These are phyloP conservation scores for Orchestes rusci DNA, from an alignment of 2,888 invertebrate genomes.

Conservation along the genomic window DNA sequence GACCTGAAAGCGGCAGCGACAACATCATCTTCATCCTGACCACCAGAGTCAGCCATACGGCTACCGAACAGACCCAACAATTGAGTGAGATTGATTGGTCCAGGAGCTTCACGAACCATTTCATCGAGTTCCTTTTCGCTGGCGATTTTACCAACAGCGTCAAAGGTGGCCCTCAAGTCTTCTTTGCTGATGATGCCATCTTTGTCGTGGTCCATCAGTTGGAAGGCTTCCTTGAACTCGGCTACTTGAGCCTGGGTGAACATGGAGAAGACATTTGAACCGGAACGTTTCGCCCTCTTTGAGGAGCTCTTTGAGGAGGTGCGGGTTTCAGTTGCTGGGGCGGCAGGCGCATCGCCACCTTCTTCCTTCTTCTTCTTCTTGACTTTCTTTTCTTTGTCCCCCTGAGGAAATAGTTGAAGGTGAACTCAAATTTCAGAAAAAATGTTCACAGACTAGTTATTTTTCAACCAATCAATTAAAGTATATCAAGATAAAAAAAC, in stretches of 20 bases:
- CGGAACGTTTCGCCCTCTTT: slow-evolving; percentile 78
- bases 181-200: slow-evolving; percentile 69
- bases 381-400: slow-evolving; percentile 89
- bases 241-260: slow-evolving; percentile 89
- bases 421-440: too few relatives aligned
- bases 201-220: slow-evolving; percentile 93
- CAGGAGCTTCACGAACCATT: slow-evolving; percentile 81
- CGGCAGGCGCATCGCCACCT: slow-evolving; percentile 59
- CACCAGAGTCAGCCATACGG: slow-evolving; percentile 85
- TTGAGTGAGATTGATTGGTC: slow-evolving; percentile 94
- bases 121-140: slow-evolving; percentile 85
- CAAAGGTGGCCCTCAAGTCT: slow-evolving; percentile 86
- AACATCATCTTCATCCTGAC: slow-evolving; percentile 83
- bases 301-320: slow-evolving; percentile 77
- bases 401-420: too few relatives aligned
- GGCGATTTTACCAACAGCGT: slow-evolving; percentile 84
- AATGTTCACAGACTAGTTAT: neutral
- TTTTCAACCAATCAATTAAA: neutral
- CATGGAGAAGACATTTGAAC: slow-evolving; percentile 95
- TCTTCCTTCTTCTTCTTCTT: slow-evolving; percentile 69
- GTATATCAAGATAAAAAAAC: neutral
- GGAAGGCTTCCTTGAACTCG: slow-evolving; percentile 93
- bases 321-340: slow-evolving; percentile 62
- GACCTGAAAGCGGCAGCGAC: slow-evolving; percentile 88
- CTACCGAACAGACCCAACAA: slow-evolving; percentile 84